Base-by-base conservation (phyloP, 2,113 vertebrate genomes). In the Tenebrosternarchus preto region DNA sequence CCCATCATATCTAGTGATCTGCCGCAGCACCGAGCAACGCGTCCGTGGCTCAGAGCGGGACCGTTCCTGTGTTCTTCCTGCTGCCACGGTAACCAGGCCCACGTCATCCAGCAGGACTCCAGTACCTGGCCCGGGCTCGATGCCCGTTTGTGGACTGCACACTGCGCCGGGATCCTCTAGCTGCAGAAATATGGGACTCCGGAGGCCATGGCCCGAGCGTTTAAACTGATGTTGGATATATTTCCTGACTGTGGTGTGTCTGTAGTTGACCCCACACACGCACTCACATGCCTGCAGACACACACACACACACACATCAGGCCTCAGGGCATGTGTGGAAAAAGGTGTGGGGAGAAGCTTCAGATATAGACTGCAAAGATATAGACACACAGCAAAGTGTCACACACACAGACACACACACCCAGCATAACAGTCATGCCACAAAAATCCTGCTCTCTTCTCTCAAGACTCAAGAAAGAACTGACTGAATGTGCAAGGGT, bases 391-490 rank as follows among this genome's bases (percentile, higher is more conserved):
- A n/a, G n/a, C n/a, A n/a, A n/a, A n/a, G n/a, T n/a, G n/a, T n/a
- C 33, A 39, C 31, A 68, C 33, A 24, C 20, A 43, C 66, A 31
- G 4, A 61, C 80, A 80, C 76, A 64, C 76, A 82, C 81, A 82
- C 50, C 46, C 25, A 50, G 71, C 71, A 33, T 22, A 36, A 59
- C 56, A 85, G 88, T 90, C 88, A 91, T 86, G 84, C 85, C 81
- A 78, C 84, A 88, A 86, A 87, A 84, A 88, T 88, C 60, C 85
- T 85, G 84, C 86, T 79, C 82, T 36, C 46, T 29, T 29, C 55
- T 50, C 31, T 68, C 69, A 31, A 17, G 31, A 29, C 63, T 68
- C 17, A 20, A 69, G 16, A 74, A 4, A 5, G 2, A 63, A 43
- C 57, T 24, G 29, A 31, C 33, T 39, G 66, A 73, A 57, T 22